phyloP scores from a whole-genome alignment of 1,140 invertebrate species.

The Akabosia matsudoensis region DNA sequence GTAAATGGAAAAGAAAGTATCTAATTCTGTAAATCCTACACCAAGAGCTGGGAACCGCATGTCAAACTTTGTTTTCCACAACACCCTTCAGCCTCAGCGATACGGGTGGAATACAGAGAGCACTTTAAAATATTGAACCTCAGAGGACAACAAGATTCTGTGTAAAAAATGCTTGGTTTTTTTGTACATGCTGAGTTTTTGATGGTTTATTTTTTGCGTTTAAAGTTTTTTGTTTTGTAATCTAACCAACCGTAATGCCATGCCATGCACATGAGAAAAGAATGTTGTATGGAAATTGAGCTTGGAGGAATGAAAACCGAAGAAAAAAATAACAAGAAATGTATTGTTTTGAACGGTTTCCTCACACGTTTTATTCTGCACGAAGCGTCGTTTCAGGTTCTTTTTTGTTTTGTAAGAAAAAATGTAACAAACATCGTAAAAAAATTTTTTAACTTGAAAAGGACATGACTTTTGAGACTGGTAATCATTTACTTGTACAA shows the following conservation, averaged over 20 bases:
- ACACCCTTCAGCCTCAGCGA: slow-evolving; percentile 8
- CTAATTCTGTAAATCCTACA: not conserved
- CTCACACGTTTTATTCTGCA: too few relatives aligned
- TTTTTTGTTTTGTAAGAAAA: too few relatives aligned
- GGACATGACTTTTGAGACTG: too few relatives aligned
- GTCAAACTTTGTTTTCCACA: slow-evolving; percentile 4
- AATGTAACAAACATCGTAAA: too few relatives aligned
- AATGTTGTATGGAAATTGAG: not conserved
- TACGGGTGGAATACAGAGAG: not conserved
- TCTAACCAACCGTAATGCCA: not conserved
- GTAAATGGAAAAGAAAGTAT: not conserved
- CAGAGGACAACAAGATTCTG: not conserved
- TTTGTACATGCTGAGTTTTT: too few relatives aligned
- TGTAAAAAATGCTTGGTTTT: too few relatives aligned
- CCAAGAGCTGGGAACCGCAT: not conserved
- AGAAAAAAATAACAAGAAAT: not conserved
- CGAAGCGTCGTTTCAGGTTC: too few relatives aligned
- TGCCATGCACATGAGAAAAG: not conserved
- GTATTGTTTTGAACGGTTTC: too few relatives aligned
- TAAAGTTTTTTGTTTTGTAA: not conserved
- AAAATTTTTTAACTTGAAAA: too few relatives aligned
- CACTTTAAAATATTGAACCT: slow-evolving; percentile 3
- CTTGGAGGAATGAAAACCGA: not conserved
- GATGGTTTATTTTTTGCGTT: not conserved
- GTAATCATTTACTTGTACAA: too few relatives aligned